Base-by-base conservation (phyloP, 2,113 vertebrate species). In the Cnemophilus loriae region DNA sequence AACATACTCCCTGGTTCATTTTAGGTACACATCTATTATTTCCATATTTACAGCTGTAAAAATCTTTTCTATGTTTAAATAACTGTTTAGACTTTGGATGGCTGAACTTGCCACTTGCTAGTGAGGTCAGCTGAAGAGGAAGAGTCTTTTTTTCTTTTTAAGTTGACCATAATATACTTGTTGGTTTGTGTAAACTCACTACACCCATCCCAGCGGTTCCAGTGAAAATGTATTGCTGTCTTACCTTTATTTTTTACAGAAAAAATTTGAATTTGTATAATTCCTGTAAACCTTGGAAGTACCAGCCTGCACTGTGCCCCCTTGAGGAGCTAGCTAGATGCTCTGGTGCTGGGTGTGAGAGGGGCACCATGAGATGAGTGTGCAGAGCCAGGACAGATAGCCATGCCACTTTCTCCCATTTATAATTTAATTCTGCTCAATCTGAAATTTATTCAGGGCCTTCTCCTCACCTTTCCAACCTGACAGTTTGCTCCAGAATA, bases 251-350 rank as follows among this genome's bases (percentile, higher is more conserved):
- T 47, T 35, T 74, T 57, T 74, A 32, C 11, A 59, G 39, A 81
- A 89, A 70, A 70, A 67, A 8, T 7, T 47, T 3, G 0, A 77
- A 30, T 18, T 37, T 13, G 15, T 49, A 11, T 16, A 32, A 76
- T 37, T 50, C 22, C 50, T 65, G 18, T 65, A 37, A 64, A 39
- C 13, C 9, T 91, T 8, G 1, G 14, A 55, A 39, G 21, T 47
- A 16, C 23, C 27, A 30, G 23, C 16, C 13, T 1, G 2, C 20
- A 23, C 23, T 2, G 1, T 3, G 1, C 3, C 4, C 26, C 13
- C 11, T 7, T 28, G 55, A 4, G 2, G 11, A 71, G 30, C 20
- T 42, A 10, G 12, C 1, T 3, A 67, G 35, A 21, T 27, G 28
- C 13, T 15, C 20, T 7, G 2, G 9, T 57, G 27, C 21, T 3